Evolutionary conservation across 1,140 invertebrate genomes (phyloP), one percentile per base, ranked within the genome.

Genomic region (Diploscapter pachys): DNA sequence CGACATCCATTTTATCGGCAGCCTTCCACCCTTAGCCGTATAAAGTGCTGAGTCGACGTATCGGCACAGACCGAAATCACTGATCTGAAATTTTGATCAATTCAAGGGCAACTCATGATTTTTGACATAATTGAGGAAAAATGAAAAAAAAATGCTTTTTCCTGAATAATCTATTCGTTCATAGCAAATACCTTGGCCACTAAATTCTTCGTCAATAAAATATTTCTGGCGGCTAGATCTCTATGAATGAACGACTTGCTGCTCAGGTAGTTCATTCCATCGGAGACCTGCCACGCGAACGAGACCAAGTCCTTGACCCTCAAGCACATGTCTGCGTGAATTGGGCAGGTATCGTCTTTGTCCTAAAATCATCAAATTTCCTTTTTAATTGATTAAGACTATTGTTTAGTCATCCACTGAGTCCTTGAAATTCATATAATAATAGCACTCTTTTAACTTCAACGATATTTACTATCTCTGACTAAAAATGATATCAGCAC

Each of bases 1-100:
- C 53, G 75, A 56, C 75, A 76, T 76, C 69, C 70, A 76, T 72
- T 76, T 76, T 3, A 76, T 56, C 2, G 75, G 75, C 52, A 76
- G 70, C 51, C 75, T 63, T 3, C 75, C 75, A 48, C 75, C 75
- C 49, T 76, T 76, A 0, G 69, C 70, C 4, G 65, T 70, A 48
- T 76, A 76, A 11, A 76, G 55, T 72, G 70, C 63, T 48, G 69
- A 72, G 70, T 76, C 75, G 49, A 70, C 70, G 50, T 76, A 71
- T 52, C 75, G 31, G 54, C 75, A 71, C 31, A 76, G 56, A 31
- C 75, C 75, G 56, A 76, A 76, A 71, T 76, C 75, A 55, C 75
- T 76, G 55, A 76, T 62, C 75, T 76, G 63, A 31, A 31, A 31
- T 31, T 31, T 31, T 31, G 31, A 31, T 31, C 31, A 31, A 31